Conservation (phyloP, 2,888 invertebrate genomes). For the Plemyria rubiginata region DNA sequence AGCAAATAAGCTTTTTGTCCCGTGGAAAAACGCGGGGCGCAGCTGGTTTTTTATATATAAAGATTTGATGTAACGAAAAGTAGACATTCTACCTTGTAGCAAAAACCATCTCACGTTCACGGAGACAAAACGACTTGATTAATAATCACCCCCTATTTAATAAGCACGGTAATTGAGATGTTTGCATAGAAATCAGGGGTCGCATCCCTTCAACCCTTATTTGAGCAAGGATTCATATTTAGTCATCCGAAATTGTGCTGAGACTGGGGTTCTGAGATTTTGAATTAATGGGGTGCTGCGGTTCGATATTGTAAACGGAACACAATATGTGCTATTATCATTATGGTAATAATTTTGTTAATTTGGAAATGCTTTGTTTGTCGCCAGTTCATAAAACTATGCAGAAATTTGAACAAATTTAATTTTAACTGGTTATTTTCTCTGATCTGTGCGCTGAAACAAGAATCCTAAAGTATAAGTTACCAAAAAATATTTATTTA, state of each 20-base stretch:
- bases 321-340: background rate
- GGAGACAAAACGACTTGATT: conserved; percentile 62
- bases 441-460: no score
- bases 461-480: no score
- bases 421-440: no score
- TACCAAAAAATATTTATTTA: no score
- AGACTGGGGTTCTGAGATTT: conserved; percentile 51
- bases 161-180: conserved; percentile 82
- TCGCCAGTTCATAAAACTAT: no score
- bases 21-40: no score
- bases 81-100: background rate
- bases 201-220: conserved; percentile 59
- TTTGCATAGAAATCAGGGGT: conserved; percentile 69
- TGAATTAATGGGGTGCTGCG: conserved; percentile 44
- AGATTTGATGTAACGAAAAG: no score
- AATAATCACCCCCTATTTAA: conserved; percentile 76
- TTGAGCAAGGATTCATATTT: conserved; percentile 74
- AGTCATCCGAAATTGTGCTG: conserved; percentile 79
- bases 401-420: no score
- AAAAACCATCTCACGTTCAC: conserved; percentile 44
- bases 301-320: conserved; percentile 25
- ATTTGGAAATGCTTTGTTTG: background rate
- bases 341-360: background rate
- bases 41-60: no score
- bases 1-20: no score